Evolutionary conservation across 2,113 vertebrate species (phyloP), one percentile per base, ranked within the genome.

Genomic region (Puffinus mauretanicus): DNA sequence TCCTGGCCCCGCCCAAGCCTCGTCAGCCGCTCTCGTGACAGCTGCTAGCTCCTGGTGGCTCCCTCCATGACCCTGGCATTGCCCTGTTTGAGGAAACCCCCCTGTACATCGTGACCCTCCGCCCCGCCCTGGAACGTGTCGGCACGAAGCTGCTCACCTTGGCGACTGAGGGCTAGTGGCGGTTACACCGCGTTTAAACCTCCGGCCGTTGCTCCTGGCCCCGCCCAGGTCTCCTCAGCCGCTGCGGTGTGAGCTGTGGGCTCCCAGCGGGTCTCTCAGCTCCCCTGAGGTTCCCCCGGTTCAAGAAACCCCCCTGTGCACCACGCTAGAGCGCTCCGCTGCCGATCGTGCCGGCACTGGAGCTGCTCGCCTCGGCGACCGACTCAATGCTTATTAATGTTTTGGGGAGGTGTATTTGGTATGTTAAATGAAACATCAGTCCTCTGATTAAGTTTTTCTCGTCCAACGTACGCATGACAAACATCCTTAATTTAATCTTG

Each of bases 261-360:
- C 10, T 55, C 54, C 29, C 30, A 29, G 26, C 24, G 2, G 49
- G 24, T 51, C 49, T 51, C 49, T 51, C 25, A 7, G 49, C 24
- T 25, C 7, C 49, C 25, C 49, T 26, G 7, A 25, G 24, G 25
- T 51, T 14, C 4, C 25, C 36, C 10, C 2, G 1, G 20, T 30
- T 72, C 36, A 40, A 27, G 20, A 72, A 27, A 16, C 14, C 27
- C 19, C 18, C 6, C 27, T 14, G 40, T 9, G 9, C 40, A 44
- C 62, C 6, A 3, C 1, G 20, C 61, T 9, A 8, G 26, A 29
- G 61, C 2, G 25, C 36, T 27, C 16, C 1, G 3, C 42, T 46
- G 46, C 25, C 2, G 3, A 72, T 32, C 16, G 17, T 30, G 54
- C 54, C 11, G 11, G 54, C 54, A 30, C 27, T 6, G 29, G 30